These are phyloP conservation scores for Austrolebias charrua DNA, from an alignment of 2,797 vertebrate species.

Conservation along the genomic window DNA sequence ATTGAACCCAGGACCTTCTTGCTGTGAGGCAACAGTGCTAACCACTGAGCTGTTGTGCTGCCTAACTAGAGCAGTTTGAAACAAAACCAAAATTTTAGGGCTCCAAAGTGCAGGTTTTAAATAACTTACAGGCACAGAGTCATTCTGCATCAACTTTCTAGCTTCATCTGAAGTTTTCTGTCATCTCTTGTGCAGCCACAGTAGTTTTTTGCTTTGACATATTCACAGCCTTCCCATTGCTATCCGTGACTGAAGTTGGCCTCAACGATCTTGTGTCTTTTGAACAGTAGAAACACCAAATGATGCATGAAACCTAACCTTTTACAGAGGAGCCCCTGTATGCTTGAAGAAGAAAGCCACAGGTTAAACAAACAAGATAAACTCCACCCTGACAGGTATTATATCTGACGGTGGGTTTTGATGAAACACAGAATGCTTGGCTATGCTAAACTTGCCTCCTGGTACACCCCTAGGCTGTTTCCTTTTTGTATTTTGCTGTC, in stretches of 20 bases:
- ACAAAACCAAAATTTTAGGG: too few species aligned
- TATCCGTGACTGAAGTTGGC: not conserved
- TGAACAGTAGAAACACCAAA: not conserved
- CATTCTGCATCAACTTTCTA: too few species aligned
- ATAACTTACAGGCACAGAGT: too few species aligned
- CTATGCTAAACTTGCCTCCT: not conserved
- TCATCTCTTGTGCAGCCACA: not conserved
- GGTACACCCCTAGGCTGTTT: not conserved
- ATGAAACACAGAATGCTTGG: not conserved
- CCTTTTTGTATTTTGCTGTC: constrained; percentile 1
- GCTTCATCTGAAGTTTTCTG: not conserved
- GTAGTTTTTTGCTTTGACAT: not conserved
- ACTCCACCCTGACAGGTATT: not conserved
- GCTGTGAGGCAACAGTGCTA: too few species aligned
- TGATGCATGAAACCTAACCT: not conserved
- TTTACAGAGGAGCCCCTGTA: not conserved
- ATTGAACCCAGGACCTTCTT: too few species aligned
- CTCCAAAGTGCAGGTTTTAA: too few species aligned
- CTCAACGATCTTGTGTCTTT: not conserved
- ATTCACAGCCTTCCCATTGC: not conserved
- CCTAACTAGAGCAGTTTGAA: too few species aligned
- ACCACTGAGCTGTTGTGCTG: too few species aligned
- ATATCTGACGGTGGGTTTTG: not conserved
- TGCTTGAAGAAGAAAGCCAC: not conserved
- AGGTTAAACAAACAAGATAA: not conserved